phyloP scores from a whole-genome alignment of 2,113 vertebrate species.

The Vidua chalybeata region DNA sequence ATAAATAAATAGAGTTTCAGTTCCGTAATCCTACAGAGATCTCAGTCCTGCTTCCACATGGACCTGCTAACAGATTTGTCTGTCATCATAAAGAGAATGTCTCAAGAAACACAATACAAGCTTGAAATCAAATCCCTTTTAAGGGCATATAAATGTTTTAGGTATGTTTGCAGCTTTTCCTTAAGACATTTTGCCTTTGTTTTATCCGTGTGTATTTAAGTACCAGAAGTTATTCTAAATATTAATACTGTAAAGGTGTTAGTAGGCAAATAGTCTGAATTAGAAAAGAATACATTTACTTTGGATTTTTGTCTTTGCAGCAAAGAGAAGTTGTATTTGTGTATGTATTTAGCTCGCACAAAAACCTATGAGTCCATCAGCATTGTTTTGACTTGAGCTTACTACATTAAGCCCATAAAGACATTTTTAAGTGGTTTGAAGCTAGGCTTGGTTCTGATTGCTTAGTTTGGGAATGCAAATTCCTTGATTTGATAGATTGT shows the following conservation, averaged over 20 bases:
- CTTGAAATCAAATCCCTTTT: neutral
- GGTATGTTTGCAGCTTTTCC: neutral
- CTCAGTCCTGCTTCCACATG: neutral
- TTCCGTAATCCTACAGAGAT: neutral
- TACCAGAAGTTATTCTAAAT: neutral
- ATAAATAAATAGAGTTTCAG: neutral
- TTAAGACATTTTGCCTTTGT: neutral
- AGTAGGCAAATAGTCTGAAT: neutral
- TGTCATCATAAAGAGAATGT: neutral
- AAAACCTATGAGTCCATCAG: neutral
- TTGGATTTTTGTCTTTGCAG: neutral
- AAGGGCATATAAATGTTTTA: neutral
- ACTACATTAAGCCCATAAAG: neutral
- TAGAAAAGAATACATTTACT: constrained; percentile 10
- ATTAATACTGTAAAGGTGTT: neutral
- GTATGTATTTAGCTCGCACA: neutral
- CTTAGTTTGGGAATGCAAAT: neutral
- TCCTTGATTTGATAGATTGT: neutral
- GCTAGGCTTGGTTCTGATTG: neutral
- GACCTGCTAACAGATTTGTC: neutral
- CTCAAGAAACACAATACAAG: neutral
- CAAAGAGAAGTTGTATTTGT: neutral
- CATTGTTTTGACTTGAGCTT: neutral
- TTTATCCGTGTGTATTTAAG: neutral
- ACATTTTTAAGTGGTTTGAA: neutral